These are phyloP conservation scores for Garrulus glandarius DNA, from an alignment of 2,797 vertebrate species.

Conservation along the genomic window DNA sequence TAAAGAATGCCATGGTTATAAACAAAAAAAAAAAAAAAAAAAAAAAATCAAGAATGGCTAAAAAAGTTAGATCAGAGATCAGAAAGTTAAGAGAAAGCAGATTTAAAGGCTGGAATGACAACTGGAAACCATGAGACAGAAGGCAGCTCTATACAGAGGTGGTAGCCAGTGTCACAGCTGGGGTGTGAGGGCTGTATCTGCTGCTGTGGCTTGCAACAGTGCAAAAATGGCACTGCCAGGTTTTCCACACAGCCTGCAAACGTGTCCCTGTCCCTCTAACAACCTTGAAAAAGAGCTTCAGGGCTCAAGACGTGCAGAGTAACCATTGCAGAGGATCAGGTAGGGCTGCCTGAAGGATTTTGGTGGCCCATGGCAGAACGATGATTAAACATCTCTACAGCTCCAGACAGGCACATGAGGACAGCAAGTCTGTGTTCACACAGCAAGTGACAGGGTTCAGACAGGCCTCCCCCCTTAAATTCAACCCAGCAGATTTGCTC, in stretches of 20 bases:
- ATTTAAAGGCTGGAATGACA: background rate
- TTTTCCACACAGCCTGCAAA: background rate
- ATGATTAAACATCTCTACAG: background rate
- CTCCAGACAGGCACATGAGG: background rate
- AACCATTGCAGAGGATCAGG: background rate
- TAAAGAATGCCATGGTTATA: background rate
- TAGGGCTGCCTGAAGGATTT: background rate
- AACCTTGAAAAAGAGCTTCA: background rate
- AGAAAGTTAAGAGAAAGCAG: background rate
- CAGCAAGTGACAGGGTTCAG: background rate
- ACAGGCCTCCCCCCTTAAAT: background rate
- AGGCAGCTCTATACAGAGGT: background rate
- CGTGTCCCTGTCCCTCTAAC: background rate
- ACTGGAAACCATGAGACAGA: background rate
- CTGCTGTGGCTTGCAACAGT: background rate
- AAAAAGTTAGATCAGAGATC: background rate
- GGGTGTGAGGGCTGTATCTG: rapidly evolving
- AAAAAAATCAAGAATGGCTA: no score
- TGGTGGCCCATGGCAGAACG: background rate
- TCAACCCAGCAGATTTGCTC: background rate
- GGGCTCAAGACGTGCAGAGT: background rate
- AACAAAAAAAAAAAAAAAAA: background rate
- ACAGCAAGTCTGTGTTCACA: background rate
- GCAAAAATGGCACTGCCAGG: background rate
- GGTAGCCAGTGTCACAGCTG: background rate